A percentile compares a stretch with the other conserved stretches of the same genome.
These are phyloP conservation scores for Telenomus remus DNA, from an alignment of 1,140 invertebrate genomes.

Conservation along the genomic window DNA sequence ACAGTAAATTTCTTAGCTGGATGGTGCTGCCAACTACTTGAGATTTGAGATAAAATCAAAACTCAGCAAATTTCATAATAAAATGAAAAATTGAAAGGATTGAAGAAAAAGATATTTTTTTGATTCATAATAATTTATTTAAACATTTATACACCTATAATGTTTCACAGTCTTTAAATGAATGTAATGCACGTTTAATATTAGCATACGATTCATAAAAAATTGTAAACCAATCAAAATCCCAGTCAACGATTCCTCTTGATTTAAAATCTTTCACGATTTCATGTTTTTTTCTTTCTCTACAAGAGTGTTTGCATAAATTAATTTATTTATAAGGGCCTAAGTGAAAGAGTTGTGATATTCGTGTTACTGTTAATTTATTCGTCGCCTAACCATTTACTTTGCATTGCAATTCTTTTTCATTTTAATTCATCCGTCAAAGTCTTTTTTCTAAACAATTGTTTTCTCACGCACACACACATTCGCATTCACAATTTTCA, in stretches of 20 bases:
- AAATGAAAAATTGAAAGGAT: background rate
- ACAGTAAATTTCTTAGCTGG: background rate
- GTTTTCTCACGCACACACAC: too few relatives aligned
- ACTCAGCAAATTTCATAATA: too few relatives aligned
- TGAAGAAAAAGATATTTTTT: background rate
- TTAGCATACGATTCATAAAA: constrained; percentile 37
- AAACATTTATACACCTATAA: constrained; percentile 69
- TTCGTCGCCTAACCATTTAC: background rate
- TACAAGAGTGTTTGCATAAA: constrained; percentile 33
- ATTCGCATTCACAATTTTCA: too few relatives aligned
- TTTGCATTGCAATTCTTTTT: background rate
- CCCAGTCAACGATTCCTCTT: constrained; percentile 10
- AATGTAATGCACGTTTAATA: constrained; percentile 53
- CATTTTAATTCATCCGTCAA: background rate
- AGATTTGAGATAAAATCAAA: too few relatives aligned
- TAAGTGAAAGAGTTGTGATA: background rate
- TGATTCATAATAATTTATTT: constrained; percentile 68
- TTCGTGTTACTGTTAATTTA: too few relatives aligned
- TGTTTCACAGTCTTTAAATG: constrained; percentile 68
- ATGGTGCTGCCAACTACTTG: constrained; percentile 9
- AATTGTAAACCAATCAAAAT: constrained; percentile 32
- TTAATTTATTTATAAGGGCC: constrained; percentile 51
- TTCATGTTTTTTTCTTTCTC: constrained; percentile 5
- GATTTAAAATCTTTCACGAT: constrained; percentile 24
- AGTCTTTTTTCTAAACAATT: too few relatives aligned